A percentile compares a stretch with the other conserved stretches of the same genome.
Conservation (phyloP, 2,113 vertebrate species). For the Opisthocomus hoazin region DNA sequence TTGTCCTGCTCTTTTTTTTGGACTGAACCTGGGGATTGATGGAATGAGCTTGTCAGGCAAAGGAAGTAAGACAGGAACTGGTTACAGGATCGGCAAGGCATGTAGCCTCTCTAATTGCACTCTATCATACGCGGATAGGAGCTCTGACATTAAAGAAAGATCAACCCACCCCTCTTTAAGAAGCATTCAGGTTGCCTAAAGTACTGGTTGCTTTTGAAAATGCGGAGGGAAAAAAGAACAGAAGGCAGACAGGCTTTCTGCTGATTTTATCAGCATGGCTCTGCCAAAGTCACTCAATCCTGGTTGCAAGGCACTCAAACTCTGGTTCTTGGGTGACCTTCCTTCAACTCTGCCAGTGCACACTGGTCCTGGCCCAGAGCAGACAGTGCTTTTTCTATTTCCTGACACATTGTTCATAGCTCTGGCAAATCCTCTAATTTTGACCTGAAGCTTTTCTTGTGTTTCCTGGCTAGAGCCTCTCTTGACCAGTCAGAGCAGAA, state of each 20-base stretch:
- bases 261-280: not conserved
- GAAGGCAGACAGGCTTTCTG: not conserved
- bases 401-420: not conserved
- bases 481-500: not conserved
- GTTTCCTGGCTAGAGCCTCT: not conserved
- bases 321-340: not conserved
- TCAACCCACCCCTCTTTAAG: not conserved
- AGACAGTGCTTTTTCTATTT: not conserved
- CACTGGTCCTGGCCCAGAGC: not conserved
- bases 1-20: not conserved
- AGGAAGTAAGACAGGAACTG: not conserved
- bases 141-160: not conserved
- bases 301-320: not conserved
- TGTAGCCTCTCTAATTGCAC: not conserved
- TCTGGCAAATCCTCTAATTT: not conserved
- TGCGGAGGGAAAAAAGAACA: not conserved
- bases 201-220: not conserved
- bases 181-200: not conserved
- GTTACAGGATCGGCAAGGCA: not conserved
- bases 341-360: not conserved
- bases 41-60: not conserved
- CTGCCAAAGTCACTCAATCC: not conserved
- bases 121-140: not conserved
- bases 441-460: not conserved
- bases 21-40: not conserved